Percentiles rank a stretch among this genome's conserved stretches.
Evolutionary conservation across 2,113 vertebrate species (phyloP).

Genomic region (Paracyprichromis sp.): DNA sequence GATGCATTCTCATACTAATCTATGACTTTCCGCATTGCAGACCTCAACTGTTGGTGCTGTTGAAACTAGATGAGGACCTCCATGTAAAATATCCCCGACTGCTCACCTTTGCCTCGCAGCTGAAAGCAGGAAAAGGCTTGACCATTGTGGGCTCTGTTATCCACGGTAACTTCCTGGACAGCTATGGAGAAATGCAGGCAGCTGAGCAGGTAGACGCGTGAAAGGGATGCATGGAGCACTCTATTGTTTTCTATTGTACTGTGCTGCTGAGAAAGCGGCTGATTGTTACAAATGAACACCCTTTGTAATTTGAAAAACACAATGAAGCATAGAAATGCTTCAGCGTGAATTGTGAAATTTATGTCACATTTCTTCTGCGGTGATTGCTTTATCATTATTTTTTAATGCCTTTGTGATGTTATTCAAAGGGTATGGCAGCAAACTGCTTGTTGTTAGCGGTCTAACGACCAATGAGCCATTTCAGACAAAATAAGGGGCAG

Average conservation of each 20-base stretch:
- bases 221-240: neutral
- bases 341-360: neutral
- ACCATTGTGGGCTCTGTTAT: slow-evolving; percentile 94
- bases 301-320: neutral
- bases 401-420: neutral
- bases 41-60: slow-evolving; percentile 89
- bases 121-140: slow-evolving; percentile 96
- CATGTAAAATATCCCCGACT: slow-evolving; percentile 95
- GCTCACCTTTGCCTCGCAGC: slow-evolving; percentile 94
- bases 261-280: neutral
- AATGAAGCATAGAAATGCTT: neutral
- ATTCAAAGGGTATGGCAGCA: neutral
- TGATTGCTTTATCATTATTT: neutral
- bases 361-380: neutral
- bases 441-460: neutral
- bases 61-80: slow-evolving; percentile 95
- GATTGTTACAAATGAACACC: neutral
- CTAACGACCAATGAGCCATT: neutral
- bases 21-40: slow-evolving; percentile 53
- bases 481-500: neutral
- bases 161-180: slow-evolving; percentile 94
- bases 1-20: neutral
- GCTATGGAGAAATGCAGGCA: slow-evolving; percentile 91
- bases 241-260: neutral
- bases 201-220: slow-evolving; percentile 83